phyloP scores from a whole-genome alignment of 2,888 invertebrate species.

The Clunio marinus region DNA sequence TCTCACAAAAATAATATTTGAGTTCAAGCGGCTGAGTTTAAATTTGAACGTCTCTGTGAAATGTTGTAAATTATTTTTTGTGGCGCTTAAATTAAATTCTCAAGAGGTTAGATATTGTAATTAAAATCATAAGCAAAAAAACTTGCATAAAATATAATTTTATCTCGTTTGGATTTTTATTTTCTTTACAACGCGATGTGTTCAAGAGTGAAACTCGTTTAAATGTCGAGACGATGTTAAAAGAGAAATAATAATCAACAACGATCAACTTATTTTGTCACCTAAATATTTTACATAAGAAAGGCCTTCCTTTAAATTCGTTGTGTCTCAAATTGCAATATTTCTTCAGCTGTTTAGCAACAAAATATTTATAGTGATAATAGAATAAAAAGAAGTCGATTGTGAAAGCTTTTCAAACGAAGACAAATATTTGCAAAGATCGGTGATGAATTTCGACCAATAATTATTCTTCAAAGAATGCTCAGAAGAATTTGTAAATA shows the following conservation, averaged over 20 bases:
- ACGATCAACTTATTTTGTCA: conserved; percentile 5
- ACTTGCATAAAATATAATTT: neutral
- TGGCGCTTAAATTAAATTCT: no score
- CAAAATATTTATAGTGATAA: conserved; percentile 6
- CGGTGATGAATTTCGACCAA: no score
- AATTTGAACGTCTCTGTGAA: no score
- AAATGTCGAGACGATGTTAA: neutral
- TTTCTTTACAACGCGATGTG: no score
- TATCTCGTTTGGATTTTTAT: no score
- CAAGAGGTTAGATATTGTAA: no score
- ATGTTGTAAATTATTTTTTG: no score
- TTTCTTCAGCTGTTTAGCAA: conserved; percentile 35
- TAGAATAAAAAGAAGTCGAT: neutral
- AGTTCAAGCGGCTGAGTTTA: no score
- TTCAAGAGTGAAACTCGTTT: neutral
- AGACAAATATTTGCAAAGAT: no score
- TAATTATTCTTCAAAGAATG: no score
- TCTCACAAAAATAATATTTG: no score
- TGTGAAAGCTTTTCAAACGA: neutral
- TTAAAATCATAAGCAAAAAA: neutral
- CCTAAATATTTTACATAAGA: neutral
- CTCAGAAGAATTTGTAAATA: no score
- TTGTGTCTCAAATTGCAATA: neutral
- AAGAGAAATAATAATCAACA: neutral
- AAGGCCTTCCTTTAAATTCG: neutral